A percentile compares a stretch with the other conserved stretches of the same genome.
phyloP scores from a whole-genome alignment of 2,888 invertebrate genomes.

The Pristionchus japonicus region DNA sequence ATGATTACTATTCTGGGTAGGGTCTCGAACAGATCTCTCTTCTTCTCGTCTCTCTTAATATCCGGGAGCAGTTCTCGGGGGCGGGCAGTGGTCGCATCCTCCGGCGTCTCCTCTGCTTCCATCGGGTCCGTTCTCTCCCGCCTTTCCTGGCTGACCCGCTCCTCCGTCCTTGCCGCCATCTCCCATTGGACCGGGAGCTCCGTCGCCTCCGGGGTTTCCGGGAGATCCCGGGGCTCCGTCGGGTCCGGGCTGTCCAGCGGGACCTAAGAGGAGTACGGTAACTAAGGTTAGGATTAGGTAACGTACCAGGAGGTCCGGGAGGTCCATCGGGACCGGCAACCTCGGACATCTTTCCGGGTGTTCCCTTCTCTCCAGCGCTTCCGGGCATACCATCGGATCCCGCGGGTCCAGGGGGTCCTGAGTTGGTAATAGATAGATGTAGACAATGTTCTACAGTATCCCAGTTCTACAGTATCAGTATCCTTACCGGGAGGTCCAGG shows the following conservation, averaged over 20 bases:
- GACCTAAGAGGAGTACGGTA: conserved; percentile 47
- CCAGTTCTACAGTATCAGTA: no score
- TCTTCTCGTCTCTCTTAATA: not conserved
- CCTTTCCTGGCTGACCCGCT: conserved; percentile 47
- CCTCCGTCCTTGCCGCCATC: conserved; percentile 40
- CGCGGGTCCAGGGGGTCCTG: conserved; percentile 48
- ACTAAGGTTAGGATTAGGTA: not conserved
- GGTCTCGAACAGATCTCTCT: not conserved
- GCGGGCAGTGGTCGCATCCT: conserved; percentile 46
- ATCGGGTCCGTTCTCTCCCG: conserved; percentile 52
- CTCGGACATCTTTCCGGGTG: conserved; percentile 45
- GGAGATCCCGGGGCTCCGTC: conserved; percentile 61
- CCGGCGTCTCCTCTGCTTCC: conserved; percentile 50
- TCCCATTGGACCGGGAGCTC: conserved; percentile 55
- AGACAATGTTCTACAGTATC: no score
- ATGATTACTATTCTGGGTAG: conserved; percentile 31
- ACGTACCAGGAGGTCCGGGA: conserved; percentile 47
- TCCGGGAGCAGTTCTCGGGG: conserved; percentile 47
- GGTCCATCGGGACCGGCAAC: conserved; percentile 48
- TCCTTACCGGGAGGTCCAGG: conserved; percentile 45
- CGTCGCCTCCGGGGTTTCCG: conserved; percentile 62
- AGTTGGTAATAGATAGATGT: no score
- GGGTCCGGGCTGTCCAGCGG: conserved; percentile 65
- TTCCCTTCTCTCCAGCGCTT: conserved; percentile 44
- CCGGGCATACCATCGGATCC: conserved; percentile 48